Base-by-base conservation (phyloP, 2,888 invertebrate genomes). In the Oxytorus armatus region DNA sequence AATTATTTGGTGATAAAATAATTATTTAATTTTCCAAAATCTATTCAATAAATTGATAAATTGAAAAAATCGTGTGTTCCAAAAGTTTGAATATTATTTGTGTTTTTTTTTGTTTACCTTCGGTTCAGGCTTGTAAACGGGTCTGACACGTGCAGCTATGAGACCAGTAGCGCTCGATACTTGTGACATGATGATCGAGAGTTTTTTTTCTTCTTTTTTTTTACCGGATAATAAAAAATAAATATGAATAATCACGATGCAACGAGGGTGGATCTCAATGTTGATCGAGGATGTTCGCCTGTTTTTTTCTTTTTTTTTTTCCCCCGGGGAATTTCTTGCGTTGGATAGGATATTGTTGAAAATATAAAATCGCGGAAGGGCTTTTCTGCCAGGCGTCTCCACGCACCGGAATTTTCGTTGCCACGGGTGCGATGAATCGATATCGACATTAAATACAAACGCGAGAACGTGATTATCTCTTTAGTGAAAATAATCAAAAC, bases 161-260 rank as follows among this genome's bases (percentile, higher is more conserved):
- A 91, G 90, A 1, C 91, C 91, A 11, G 91, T 91, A 59, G 86
- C 86, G 83, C 91, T 91, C 10, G 89, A 86, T 42, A 85, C 73
- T 76, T 89, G 86, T 23, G 90, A 84, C 91, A 91, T 91, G 55
- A 57, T 23, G 47, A 57, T 36, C 53, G 33, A 33, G 44, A 16
- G 33, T 23, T n/a, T n/a, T n/a, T n/a, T n/a, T n/a, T n/a, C n/a
- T n/a, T n/a, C n/a, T n/a, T n/a, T n/a, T n/a, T n/a, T n/a, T n/a
- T n/a, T n/a, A n/a, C n/a, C n/a, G n/a, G n/a, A n/a, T n/a, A n/a
- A n/a, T n/a, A n/a, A n/a, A n/a, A n/a, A n/a, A n/a, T n/a, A n/a
- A n/a, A n/a, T n/a, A n/a, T n/a, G n/a, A n/a, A n/a, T n/a, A n/a
- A n/a, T n/a, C n/a, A n/a, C 29, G 39, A 61, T 29, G 44, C 14